Conservation (phyloP, 2,797 vertebrate species). For the Saxicola maurus region DNA sequence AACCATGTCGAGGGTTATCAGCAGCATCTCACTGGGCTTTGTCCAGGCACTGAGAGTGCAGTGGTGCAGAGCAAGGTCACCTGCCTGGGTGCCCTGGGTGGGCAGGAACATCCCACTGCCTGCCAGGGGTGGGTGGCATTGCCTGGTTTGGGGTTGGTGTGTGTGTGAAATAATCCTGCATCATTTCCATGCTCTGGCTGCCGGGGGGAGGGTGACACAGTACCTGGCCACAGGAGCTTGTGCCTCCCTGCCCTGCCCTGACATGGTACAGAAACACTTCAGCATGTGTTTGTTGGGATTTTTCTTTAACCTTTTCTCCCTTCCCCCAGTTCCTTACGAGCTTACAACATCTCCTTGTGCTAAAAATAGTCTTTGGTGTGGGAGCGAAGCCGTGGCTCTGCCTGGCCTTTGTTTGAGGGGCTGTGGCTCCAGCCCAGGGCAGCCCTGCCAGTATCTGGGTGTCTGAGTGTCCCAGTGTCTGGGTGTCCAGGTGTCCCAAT, state of each 20-base stretch:
- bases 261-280: neutral
- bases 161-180: neutral
- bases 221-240: fast-evolving
- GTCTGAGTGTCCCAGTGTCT: too few relatives aligned
- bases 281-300: neutral
- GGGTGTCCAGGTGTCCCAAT: neutral
- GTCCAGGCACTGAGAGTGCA: fast-evolving
- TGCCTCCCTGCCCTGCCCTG: neutral
- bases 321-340: neutral
- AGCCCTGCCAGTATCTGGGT: neutral
- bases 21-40: fast-evolving
- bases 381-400: fast-evolving
- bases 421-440: neutral
- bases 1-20: neutral
- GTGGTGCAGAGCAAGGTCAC: neutral
- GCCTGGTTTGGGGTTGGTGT: neutral
- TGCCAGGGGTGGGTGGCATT: fast-evolving
- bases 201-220: fast-evolving
- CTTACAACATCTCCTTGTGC: neutral
- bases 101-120: neutral
- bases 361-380: neutral
- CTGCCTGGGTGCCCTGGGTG: fast-evolving
- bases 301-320: neutral
- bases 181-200: neutral
- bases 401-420: neutral